Base-by-base conservation (phyloP, 2,797 vertebrate genomes). In the Apodemus agrarius region DNA sequence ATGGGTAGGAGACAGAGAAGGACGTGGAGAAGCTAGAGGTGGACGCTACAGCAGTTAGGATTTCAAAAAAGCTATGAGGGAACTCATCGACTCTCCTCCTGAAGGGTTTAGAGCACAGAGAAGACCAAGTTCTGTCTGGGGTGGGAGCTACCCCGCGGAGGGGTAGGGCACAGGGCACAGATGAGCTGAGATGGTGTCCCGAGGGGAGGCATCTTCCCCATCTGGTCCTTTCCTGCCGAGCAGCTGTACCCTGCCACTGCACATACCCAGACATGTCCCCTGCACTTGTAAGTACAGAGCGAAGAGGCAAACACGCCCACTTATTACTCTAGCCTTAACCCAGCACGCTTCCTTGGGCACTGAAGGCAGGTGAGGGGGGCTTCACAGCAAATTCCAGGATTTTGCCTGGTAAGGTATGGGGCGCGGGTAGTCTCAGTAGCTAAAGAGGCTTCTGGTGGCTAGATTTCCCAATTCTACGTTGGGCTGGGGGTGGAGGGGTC, bases 361-460 rank as follows among this genome's bases (percentile, higher is more conserved):
- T 84, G 91, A 61, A 31, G 40, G 90, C 84, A 59, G 85, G 61
- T 59, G 84, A 21, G 89, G 81, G 81, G 85, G 93, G 92, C 90
- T 96, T 83, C 90, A 43, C 0, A 89, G 95, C 93, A 96, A 96
- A 97, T 96, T 57, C 92, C 92, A 85, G 89, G 76, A 52, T 14
- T 65, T 80, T 21, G 74, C 49, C 75, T 22, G 69, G 46, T 54
- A 46, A 31, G 69, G 52, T 9, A 61, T 21, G 24, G 37, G 40
- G 1, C 34, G 4, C 59, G 59, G 91, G 34, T n/a, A 93, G 31
- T n/a, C 49, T 1, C 0, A 34, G 65, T n/a, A 84, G 63, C 49
- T 46, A 29, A 79, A 49, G 85, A 75, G 85, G 86, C 87, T 92
- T 92, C 57, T 67, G 80, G 76, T n/a, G 3, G 29, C 49, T 57